Percentiles rank a stretch among this genome's conserved stretches.
Evolutionary conservation across 92 coral and sea anemone species (phyloP).

Genomic region (Chrysogorgia sp.): DNA sequence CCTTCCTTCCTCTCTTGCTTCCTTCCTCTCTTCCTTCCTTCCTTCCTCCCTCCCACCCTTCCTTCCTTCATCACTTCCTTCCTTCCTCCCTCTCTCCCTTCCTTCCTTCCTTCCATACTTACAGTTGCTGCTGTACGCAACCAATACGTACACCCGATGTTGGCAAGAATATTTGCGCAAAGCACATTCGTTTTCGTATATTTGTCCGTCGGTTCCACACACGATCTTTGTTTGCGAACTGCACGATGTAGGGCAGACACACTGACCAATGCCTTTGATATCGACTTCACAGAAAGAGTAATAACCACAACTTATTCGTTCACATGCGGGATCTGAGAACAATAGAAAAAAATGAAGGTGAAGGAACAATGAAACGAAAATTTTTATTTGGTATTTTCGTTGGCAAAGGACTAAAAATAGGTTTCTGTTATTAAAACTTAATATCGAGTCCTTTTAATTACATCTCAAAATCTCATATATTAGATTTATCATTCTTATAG

Average conservation of each 20-base stretch:
- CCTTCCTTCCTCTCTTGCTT: too few relatives aligned
- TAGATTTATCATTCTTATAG: too few relatives aligned
- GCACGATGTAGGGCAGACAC: slow-evolving; percentile 85
- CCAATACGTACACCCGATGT: slow-evolving; percentile 72
- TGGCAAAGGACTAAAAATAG: too few relatives aligned
- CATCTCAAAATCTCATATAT: too few relatives aligned
- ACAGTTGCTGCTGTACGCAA: slow-evolving; percentile 84
- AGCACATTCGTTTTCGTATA: slow-evolving; percentile 82
- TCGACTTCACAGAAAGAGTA: slow-evolving; percentile 81
- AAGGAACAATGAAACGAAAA: too few relatives aligned
- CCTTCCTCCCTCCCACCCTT: too few relatives aligned
- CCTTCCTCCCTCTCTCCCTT: slow-evolving; percentile 61
- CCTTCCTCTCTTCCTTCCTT: too few relatives aligned
- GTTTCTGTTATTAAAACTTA: too few relatives aligned
- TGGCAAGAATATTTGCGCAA: slow-evolving; percentile 82
- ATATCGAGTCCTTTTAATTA: too few relatives aligned
- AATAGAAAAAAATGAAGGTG: background rate
- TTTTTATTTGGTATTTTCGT: too few relatives aligned
- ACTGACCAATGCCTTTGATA: slow-evolving; percentile 65
- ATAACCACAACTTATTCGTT: slow-evolving; percentile 60
- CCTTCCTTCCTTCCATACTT: slow-evolving; percentile 47
- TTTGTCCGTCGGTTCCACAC: slow-evolving; percentile 89
- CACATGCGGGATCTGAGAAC: slow-evolving; percentile 70
- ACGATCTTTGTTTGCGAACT: slow-evolving; percentile 71
- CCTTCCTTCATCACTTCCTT: too few relatives aligned